These are phyloP conservation scores for Cyprinus carpio DNA, from an alignment of 2,113 vertebrate genomes.

Conservation along the genomic window DNA sequence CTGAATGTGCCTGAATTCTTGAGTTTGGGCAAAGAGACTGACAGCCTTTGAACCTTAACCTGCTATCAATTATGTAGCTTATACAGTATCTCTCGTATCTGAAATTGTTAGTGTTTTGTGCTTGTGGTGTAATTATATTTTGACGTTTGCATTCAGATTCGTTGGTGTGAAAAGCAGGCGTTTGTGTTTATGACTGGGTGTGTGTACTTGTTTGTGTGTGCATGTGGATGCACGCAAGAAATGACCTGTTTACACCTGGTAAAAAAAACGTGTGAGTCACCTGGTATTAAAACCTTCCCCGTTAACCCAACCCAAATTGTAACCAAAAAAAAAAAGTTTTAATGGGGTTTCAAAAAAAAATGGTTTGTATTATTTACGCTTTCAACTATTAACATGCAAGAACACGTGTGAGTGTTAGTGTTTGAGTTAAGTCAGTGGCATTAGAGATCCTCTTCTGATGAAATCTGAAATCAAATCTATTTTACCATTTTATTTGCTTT, in stretches of 20 bases:
- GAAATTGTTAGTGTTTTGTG: background rate
- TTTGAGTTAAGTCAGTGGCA: no score
- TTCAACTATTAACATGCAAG: background rate
- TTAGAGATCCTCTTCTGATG: background rate
- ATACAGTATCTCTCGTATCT: background rate
- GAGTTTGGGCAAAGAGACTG: conserved; percentile 28
- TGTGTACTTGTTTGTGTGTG: conserved; percentile 34
- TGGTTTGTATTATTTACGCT: background rate
- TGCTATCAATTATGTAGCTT: conserved; percentile 4
- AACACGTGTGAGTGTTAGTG: background rate
- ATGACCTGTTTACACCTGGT: no score
- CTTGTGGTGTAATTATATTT: background rate
- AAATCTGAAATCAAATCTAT: background rate
- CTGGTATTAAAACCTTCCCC: background rate
- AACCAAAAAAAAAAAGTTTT: background rate
- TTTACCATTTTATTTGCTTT: no score
- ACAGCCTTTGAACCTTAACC: conserved; percentile 45
- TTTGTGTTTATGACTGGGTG: conserved; percentile 3
- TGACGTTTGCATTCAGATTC: background rate
- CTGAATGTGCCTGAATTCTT: conserved; percentile 48
- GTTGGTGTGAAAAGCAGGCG: background rate
- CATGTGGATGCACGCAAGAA: background rate
- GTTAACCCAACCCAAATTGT: background rate
- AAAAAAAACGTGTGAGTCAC: no score
- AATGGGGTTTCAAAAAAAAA: background rate